Evolutionary conservation across 2,888 invertebrate genomes (phyloP), one percentile per base, ranked within the genome.

Genomic region (Catonia carolina): DNA sequence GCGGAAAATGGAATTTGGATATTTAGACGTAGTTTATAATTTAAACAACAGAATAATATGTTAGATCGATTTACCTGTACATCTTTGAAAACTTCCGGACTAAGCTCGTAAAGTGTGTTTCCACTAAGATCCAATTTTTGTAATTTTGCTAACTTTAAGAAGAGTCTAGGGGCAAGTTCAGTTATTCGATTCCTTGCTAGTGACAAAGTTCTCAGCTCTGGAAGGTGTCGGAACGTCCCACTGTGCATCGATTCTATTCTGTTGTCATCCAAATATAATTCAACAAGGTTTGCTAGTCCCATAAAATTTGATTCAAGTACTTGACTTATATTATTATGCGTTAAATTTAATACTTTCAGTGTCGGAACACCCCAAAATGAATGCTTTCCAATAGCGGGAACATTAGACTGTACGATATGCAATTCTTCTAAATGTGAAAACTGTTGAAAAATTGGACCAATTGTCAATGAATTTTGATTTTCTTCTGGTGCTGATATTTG

Each of bases 81-180:
- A 73, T 87, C 87, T 69, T 84, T 85, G 72, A 87, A 86, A 48
- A 85, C 85, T 73, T 89, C 89, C 8, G 88, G 86, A 67, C 83
- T 82, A 58, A 90, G 76, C 68, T 88, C 85, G 51, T 77, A 74
- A 50, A 89, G 72, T 47, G 84, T 82, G 74, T 90, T 90, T 63
- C 82, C 79, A 71, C 86, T 86, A 63, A 90, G 74, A 72, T 88
- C 85, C 62, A 90, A 75, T 69, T 78, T 77, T 66, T 79, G 79
- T 62, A 90, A 77, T 69, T 84, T 85, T 49, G 80, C 81, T 55
- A 90, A 75, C 78, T 83, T 84, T 67, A 84, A 78, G 71, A 89
- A 89, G 18, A 64, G 60, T 31, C 66, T 48, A 10, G 71, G 70
- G 1, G 70, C 70, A 18, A 72, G 64, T 62, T 71, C 69, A 3